Conservation (phyloP, 2,797 vertebrate species). For the Premnoplex brunnescens region DNA sequence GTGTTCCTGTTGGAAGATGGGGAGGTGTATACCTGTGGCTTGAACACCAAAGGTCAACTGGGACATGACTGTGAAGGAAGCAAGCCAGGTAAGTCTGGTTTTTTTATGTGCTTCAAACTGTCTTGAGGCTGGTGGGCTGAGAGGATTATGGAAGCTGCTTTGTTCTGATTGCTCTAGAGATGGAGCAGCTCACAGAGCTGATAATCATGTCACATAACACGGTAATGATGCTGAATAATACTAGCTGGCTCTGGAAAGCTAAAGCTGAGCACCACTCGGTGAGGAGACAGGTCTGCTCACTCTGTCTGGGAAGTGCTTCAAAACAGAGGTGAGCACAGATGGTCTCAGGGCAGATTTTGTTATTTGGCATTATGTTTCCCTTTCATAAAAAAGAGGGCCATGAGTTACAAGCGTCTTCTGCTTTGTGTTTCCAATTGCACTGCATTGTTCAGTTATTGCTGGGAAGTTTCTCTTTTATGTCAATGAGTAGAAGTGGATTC, state of each 20-base stretch:
- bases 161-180: background rate
- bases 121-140: background rate
- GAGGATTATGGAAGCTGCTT: background rate
- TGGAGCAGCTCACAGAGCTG: background rate
- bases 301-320: background rate
- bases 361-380: background rate
- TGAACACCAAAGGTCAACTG: slow-evolving; percentile 91
- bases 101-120: background rate
- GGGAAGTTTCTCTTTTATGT: background rate
- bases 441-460: background rate
- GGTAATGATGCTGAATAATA: background rate
- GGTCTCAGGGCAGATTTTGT: background rate
- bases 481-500: background rate
- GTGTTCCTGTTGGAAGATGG: slow-evolving; percentile 91
- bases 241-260: background rate
- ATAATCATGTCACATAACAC: background rate
- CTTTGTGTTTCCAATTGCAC: background rate
- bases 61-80: slow-evolving; percentile 85
- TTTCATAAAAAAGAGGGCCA: background rate
- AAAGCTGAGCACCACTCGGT: background rate
- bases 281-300: background rate
- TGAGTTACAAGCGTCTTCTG: background rate
- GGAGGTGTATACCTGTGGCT: slow-evolving; percentile 91
- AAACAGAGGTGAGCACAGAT: background rate
- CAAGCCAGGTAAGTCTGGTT: slow-evolving; percentile 81